Percentiles rank a stretch among this genome's conserved stretches.
phyloP scores from a whole-genome alignment of 1,140 invertebrate species.

The Atta texana region DNA sequence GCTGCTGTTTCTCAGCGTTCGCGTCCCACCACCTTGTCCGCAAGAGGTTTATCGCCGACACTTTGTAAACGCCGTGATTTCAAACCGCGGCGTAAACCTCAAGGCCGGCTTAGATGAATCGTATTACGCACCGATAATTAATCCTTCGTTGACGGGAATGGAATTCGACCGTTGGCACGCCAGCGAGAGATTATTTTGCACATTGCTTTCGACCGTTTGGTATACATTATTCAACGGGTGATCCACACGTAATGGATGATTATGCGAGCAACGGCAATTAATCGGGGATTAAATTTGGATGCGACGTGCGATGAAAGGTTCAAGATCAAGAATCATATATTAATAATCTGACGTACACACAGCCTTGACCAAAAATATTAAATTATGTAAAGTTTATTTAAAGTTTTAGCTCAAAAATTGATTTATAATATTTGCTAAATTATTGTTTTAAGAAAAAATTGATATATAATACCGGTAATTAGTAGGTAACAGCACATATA shows the following conservation, averaged over 20 bases:
- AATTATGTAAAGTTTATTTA: too few species aligned
- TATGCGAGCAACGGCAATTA: slow-evolving; percentile 40
- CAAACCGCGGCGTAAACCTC: slow-evolving; percentile 54
- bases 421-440: too few species aligned
- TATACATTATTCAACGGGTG: slow-evolving; percentile 43
- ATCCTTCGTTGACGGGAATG: slow-evolving; percentile 65
- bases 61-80: slow-evolving; percentile 66
- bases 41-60: slow-evolving; percentile 76
- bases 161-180: slow-evolving; percentile 51
- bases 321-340: slow-evolving; percentile 32
- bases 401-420: too few species aligned
- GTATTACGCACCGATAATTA: slow-evolving; percentile 66
- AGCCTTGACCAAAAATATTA: too few species aligned
- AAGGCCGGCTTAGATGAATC: slow-evolving; percentile 66
- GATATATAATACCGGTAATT: too few species aligned
- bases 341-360: neutral
- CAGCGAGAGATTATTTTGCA: slow-evolving; percentile 42
- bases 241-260: slow-evolving; percentile 30
- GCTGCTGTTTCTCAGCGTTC: slow-evolving; percentile 45
- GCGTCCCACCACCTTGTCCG: slow-evolving; percentile 65
- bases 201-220: slow-evolving; percentile 30
- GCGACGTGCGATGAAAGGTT: slow-evolving; percentile 1
- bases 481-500: too few species aligned
- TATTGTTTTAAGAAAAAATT: too few species aligned
- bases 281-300: slow-evolving; percentile 54